These are phyloP conservation scores for Gymnosoma rotundatum DNA, from an alignment of 2,888 invertebrate species.

Conservation along the genomic window DNA sequence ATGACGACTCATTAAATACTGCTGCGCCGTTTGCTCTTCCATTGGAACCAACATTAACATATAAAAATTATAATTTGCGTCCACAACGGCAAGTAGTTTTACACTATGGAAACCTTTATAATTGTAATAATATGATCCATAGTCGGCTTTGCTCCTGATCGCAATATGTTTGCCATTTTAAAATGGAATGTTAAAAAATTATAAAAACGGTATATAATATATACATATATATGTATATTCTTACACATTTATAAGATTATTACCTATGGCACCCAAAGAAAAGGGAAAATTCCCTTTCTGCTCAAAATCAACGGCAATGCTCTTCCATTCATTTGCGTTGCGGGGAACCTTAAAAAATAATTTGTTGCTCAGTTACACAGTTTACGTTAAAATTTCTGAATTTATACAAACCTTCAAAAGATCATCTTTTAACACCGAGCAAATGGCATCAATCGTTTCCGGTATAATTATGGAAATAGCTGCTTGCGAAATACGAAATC, in stretches of 20 bases:
- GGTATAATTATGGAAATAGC: slow-evolving; percentile 29
- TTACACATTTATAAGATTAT: neutral
- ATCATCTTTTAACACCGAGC: slow-evolving; percentile 38
- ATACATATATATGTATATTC: no score
- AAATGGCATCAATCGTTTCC: slow-evolving; percentile 35
- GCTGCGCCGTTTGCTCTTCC: no score
- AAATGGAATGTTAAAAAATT: no score
- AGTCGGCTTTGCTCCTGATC: no score
- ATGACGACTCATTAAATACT: no score
- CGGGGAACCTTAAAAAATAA: slow-evolving; percentile 21
- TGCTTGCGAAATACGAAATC: slow-evolving; percentile 24
- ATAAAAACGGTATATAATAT: no score
- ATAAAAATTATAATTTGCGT: no score
- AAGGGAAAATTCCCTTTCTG: slow-evolving; percentile 40
- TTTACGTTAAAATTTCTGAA: neutral
- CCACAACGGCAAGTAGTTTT: no score
- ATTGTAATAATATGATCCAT: no score
- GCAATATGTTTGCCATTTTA: no score
- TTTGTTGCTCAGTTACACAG: neutral
- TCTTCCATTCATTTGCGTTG: slow-evolving; percentile 21
- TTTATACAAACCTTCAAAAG: slow-evolving; percentile 45
- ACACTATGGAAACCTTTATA: no score
- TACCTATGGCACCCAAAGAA: neutral
- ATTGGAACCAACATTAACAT: no score
- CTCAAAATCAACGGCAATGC: slow-evolving; percentile 39